Base-by-base conservation (phyloP, 37 sponge, comb jelly and placozoan species). In the Chondrilla cf. caribensis region DNA sequence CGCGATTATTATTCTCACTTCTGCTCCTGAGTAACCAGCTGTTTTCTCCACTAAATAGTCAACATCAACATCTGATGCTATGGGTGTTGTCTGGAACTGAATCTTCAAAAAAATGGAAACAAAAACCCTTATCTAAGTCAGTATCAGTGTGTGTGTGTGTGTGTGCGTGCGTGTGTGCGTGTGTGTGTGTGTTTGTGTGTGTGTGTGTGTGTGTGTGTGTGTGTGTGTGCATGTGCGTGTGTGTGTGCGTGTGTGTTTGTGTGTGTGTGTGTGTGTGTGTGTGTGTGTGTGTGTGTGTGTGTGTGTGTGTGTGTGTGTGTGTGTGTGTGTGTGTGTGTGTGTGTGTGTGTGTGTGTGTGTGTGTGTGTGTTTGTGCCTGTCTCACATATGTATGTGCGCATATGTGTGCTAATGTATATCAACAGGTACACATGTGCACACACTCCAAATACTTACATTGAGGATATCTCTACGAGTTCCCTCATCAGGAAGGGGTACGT, bases 21-120 rank as follows among this genome's bases (percentile, higher is more conserved):
- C 98, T 19, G 98, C 98, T 33, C 98, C 98, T 44, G 98, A 97
- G 60, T 77, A 97, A 6, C 90, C 87, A 4, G 35, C 78, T 26
- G 94, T 90, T 17, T 14, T 42, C 0, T n/a, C 60, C 7, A 90
- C 91, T 35, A 95, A 67, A 19, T 79, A 66, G 0, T 88, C 89
- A 29, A 90, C 24, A 29, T 65, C 66, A 22, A 97, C 84, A 82
- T 90, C 92, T 0, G 60, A 78, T 35, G 58, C 75, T 67, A 86
- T 59, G 39, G 94, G 92, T 17, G 85, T 93, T 25, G 32, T 84
- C 36, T 76, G 73, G 40, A 96, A 91, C 65, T 89, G 89, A 47
- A 94, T 82, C 92, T 91, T 43, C 1, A 66, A 55, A 84, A 21
- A 36, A 89, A 58, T 62, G 64, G 7, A 29, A 7, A 19, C 17